These are phyloP conservation scores for Neoseiulus cucumeris DNA, from an alignment of 1,140 invertebrate genomes.

Conservation along the genomic window DNA sequence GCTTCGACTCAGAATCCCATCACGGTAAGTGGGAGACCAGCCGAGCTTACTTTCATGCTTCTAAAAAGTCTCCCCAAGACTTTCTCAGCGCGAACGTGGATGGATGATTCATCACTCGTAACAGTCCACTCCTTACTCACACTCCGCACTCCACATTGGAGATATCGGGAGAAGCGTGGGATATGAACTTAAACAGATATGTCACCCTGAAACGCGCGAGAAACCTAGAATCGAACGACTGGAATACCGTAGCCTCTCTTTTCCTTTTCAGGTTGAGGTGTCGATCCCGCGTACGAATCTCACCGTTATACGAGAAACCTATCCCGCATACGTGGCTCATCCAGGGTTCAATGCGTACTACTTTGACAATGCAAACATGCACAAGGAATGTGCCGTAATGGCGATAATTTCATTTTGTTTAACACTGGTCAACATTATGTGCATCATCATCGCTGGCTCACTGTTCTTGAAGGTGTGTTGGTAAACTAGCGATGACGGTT, in stretches of 20 bases:
- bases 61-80: too few relatives aligned
- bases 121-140: too few relatives aligned
- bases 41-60: too few relatives aligned
- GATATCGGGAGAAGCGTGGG: too few relatives aligned
- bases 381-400: slow-evolving; percentile 50
- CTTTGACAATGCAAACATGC: slow-evolving; percentile 38
- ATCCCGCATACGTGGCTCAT: slow-evolving; percentile 16
- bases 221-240: too few relatives aligned
- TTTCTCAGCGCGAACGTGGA: too few relatives aligned
- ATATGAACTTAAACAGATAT: too few relatives aligned
- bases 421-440: slow-evolving; percentile 58
- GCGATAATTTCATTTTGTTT: slow-evolving; percentile 56
- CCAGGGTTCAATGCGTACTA: slow-evolving; percentile 35
- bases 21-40: slow-evolving; percentile 1
- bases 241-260: too few relatives aligned
- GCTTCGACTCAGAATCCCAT: slow-evolving; percentile 19
- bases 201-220: too few relatives aligned
- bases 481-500: neutral
- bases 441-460: slow-evolving; percentile 60
- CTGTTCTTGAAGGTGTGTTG: slow-evolving; percentile 47
- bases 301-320: neutral
- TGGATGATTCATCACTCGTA: too few relatives aligned
- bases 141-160: slow-evolving; percentile 3
- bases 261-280: too few relatives aligned
- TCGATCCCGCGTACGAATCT: too few relatives aligned